phyloP scores from a whole-genome alignment of 2,113 vertebrate genomes.

The Crotalus viridis region DNA sequence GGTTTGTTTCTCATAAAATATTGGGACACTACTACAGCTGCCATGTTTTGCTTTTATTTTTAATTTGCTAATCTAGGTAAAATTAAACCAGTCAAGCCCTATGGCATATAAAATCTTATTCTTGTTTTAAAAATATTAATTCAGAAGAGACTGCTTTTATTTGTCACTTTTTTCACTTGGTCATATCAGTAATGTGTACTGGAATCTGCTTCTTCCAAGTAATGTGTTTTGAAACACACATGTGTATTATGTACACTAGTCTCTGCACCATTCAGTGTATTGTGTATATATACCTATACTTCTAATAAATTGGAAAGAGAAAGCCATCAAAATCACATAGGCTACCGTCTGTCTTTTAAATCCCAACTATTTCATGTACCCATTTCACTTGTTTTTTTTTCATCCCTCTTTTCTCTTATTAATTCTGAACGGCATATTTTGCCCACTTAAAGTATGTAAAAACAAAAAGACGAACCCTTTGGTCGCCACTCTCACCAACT shows the following conservation, averaged over 20 bases:
- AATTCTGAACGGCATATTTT: background rate
- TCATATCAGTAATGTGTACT: background rate
- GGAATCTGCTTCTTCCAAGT: background rate
- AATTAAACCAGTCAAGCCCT: background rate
- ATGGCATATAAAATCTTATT: background rate
- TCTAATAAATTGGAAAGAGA: background rate
- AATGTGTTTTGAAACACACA: background rate
- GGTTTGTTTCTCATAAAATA: background rate
- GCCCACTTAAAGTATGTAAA: background rate
- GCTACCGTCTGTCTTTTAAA: background rate
- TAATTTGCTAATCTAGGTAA: background rate
- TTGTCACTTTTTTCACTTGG: background rate
- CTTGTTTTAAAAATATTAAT: background rate
- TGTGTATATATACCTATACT: background rate
- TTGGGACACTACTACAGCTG: background rate
- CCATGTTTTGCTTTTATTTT: background rate
- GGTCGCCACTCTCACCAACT: too few species aligned
- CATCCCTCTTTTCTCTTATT: fast-evolving
- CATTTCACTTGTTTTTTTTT: background rate
- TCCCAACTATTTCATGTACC: background rate
- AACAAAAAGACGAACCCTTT: background rate
- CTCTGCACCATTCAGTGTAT: background rate
- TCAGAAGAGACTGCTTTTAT: background rate
- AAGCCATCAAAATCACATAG: background rate
- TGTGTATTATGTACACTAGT: background rate